Evolutionary conservation across 2,797 vertebrate species (phyloP).

Genomic region (Dermochelys coriacea): DNA sequence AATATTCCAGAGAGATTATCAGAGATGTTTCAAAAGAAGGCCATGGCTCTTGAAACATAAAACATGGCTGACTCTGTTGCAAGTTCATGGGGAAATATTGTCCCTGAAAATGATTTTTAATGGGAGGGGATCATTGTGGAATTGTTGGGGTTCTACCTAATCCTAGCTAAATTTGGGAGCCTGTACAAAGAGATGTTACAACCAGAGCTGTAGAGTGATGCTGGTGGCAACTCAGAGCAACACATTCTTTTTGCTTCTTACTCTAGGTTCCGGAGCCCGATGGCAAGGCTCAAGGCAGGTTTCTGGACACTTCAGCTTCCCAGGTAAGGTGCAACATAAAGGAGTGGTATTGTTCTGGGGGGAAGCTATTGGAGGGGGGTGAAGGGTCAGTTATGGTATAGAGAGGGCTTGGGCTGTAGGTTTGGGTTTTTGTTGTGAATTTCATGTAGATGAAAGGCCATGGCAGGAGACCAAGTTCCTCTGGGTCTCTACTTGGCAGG

Average conservation of each 20-base stretch:
- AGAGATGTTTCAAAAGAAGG: accelerated
- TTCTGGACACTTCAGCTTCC: slow-evolving; percentile 51
- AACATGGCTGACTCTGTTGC: not conserved
- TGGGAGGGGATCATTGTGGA: accelerated
- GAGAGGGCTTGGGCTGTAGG: not conserved
- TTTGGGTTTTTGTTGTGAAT: not conserved
- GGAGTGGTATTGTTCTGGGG: not conserved
- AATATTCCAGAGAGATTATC: not conserved
- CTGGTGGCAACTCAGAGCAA: not conserved
- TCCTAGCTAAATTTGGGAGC: accelerated
- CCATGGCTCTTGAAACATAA: accelerated
- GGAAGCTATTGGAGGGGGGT: not conserved
- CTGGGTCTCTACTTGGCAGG: not conserved
- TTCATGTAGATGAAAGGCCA: not conserved
- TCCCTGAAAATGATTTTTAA: not conserved
- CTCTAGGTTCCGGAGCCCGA: slow-evolving; percentile 41
- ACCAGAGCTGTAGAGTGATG: accelerated
- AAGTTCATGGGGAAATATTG: not conserved
- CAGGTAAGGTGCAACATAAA: slow-evolving; percentile 54
- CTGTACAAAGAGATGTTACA: not conserved
- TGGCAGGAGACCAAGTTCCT: not conserved
- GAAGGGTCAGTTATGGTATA: not conserved
- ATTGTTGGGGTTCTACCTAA: not conserved
- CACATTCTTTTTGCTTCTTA: not conserved
- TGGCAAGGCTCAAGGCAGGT: slow-evolving; percentile 44